Evolutionary conservation across 1,140 invertebrate species (phyloP), one percentile per base, ranked within the genome.

Genomic region (Zaprionus davidi): DNA sequence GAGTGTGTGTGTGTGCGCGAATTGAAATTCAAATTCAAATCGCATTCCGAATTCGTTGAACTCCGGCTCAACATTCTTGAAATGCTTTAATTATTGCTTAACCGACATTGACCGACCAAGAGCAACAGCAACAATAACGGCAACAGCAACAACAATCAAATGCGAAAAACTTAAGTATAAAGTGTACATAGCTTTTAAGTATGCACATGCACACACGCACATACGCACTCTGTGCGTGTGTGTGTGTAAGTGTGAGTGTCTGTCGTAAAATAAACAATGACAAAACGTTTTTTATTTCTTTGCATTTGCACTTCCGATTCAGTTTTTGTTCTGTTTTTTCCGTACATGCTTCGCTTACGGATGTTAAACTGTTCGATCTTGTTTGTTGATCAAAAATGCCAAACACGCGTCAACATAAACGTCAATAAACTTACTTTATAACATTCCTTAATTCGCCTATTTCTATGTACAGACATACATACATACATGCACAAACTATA

Each of bases 61-160:
- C 82, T 86, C 75, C 38, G 66, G 60, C 69, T 49, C 41, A 65
- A 72, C 55, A 78, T 88, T 88, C 73, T 88, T 78, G 36, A 79
- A 76, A 71, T 78, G 67, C 51, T 71, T 78, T 70, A 78, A 71
- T 75, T 66, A 81, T 70, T 78, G 74, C 51, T 88, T 90, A 84
- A 88, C 84, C 85, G 84, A 90, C 84, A 88, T 88, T 88, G 84
- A 88, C 84, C 85, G 85, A 81, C 41, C 41, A 46, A 46, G 77
- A 78, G 59, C 83, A 77, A 71, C 72, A 78, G 66, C 64, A 81
- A 53, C 24, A 83, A 71, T 31, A 70, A 65, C 71, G 44, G 15
- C 57, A 24, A 22, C 57, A 59, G 15, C 15, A 57, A 17, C 55
- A 59, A 59, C 56, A 69, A 17, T 59, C 34, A 34, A 66, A 44